A percentile compares a stretch with the other conserved stretches of the same genome.
Conservation (phyloP, 2,888 invertebrate species). For the Epicampocera succincta region DNA sequence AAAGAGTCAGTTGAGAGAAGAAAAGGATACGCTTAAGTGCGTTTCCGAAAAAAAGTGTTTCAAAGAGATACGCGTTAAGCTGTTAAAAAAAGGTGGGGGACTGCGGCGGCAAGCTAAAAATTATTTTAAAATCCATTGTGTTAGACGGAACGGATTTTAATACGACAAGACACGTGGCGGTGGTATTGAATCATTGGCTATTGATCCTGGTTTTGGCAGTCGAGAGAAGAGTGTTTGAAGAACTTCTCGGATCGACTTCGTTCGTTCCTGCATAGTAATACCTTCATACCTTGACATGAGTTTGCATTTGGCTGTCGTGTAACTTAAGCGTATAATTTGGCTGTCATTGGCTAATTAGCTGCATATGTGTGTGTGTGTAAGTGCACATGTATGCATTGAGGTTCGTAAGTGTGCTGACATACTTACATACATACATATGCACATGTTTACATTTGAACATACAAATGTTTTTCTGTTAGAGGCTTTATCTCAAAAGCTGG, state of each 20-base stretch:
- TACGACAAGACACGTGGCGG: no score
- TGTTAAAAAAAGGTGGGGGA: constrained; percentile 7
- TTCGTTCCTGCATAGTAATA: constrained; percentile 15
- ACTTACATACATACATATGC: not conserved
- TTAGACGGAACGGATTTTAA: no score
- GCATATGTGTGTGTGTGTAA: constrained; percentile 13
- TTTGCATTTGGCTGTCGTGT: constrained; percentile 50
- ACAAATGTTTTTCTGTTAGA: not conserved
- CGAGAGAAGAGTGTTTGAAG: not conserved
- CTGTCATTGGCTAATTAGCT: constrained; percentile 73
- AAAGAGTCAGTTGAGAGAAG: constrained; percentile 32
- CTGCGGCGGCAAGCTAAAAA: not conserved
- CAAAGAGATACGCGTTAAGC: constrained; percentile 22
- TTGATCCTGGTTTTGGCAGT: no score
- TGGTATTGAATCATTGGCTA: no score
- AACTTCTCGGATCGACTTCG: not conserved
- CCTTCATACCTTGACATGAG: constrained; percentile 1
- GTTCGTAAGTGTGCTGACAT: constrained; percentile 20
- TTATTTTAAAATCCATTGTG: not conserved
- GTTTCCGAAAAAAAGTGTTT: constrained; percentile 48
- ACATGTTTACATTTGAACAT: not conserved
- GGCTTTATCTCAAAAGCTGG: constrained; percentile 40
- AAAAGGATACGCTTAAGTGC: constrained; percentile 69
- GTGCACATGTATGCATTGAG: not conserved
- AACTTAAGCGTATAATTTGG: constrained; percentile 72